Evolutionary conservation across 2,888 invertebrate genomes (phyloP), one percentile per base, ranked within the genome.

Genomic region (Zygaena filipendulae): DNA sequence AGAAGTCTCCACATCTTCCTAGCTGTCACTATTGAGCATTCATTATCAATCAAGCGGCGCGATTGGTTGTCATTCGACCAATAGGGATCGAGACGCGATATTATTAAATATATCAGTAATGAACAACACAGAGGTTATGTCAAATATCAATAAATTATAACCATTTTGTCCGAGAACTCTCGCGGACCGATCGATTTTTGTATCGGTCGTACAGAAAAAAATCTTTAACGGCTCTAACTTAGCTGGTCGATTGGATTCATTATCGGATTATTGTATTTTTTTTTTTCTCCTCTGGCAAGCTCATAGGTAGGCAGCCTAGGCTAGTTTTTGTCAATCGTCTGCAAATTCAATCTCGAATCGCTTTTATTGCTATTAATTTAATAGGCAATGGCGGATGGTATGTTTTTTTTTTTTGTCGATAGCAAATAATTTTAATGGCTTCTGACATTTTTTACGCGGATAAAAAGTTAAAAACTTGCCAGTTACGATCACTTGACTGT

Each of bases 51-150:
- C 59, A 56, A 48, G 45, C 42, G 32, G 34, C 33, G 43, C 45
- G 47, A 75, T 75, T 77, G 74, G 75, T 29, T 41, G 47, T 37
- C 41, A 36, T 23, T 25, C 39, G 45, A 47, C 74, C 75, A 74
- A 75, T 74, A 39, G 49, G 41, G 40, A 36, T 16, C 32, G 39
- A 38, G 43, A 18, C 35, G 36, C 32, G 35, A 45, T 45, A 43
- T 49, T 57, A 58, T 64, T 60, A 58, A 64, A 61, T 55, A 55
- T 16, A n/a, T 9, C 21, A 16, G 7, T 16, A 16, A 16, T 16
- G 48, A 34, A 40, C 45, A 39, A 45, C 43, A 44, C 48, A 46
- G 49, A 27, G 24, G 33, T 35, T 36, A 45, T 30, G 39, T 39
- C 45, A 47, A 62, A 58, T 56, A 55, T 46, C 30, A 30, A 16